Evolutionary conservation across 2,113 vertebrate genomes (phyloP), one percentile per base, ranked within the genome.

Genomic region (Dipodomys ordii): DNA sequence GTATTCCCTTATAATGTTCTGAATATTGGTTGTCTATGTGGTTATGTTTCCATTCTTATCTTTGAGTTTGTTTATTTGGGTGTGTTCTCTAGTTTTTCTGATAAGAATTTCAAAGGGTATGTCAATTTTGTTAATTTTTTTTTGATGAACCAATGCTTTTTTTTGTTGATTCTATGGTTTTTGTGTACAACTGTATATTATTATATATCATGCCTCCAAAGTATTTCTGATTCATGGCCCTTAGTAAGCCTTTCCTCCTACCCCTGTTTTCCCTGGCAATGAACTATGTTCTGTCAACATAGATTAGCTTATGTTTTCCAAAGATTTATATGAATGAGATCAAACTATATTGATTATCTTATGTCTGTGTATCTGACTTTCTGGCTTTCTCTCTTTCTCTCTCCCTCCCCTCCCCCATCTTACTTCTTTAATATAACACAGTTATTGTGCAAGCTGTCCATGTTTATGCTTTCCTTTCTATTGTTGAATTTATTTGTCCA

Each of bases 401-500:
- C 2, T 73, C 22, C 6, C 0, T 72, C 18, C 65, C 74, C 25
- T 77, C 32, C 83, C 60, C 16, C 3, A 4, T 35, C 46, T 67
- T 39, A 3, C 35, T 88, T 83, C 30, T 79, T 92, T 76, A 32
- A 83, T 19, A 68, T 16, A 30, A n/a, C n/a, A 39, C 12, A 69
- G 39, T 85, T 85, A 80, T 72, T 87, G 92, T 92, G 64, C 81
- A 35, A 74, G 84, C 72, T n/a, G 80, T 79, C 16, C 53, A 57
- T 90, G 16, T 88, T 30, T 49, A 15, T 86, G 79, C 30, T 81
- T 92, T 88, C 62, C 22, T 90, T 73, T 89, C 53, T 74, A 87
- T 25, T 88, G 72, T 6, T 87, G 71, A 87, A 64, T 64, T 73
- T 44, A 7, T 57, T 78, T 78, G 18, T 62, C 18, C 27, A 20